Base-by-base conservation (phyloP, 2,888 invertebrate genomes). In the Epirrhoe alternata region DNA sequence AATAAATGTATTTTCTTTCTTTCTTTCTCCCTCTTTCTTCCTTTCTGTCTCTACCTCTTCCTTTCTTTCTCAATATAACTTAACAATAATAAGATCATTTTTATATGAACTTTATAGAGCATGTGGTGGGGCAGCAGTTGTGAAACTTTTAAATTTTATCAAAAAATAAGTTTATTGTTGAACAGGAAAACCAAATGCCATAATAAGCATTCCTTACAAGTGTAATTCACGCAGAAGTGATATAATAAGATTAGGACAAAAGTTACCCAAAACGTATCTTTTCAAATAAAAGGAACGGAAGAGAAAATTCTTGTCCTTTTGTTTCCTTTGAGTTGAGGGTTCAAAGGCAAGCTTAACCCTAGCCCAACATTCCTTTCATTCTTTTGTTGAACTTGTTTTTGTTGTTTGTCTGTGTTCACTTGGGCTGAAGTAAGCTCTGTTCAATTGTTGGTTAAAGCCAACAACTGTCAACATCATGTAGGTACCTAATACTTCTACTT, bases 291-390 rank as follows among this genome's bases (percentile, higher is more conserved):
- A 16, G 47, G 16, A 47, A 16, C 24, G 24, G 24, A 24, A 24
- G 24, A 16, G 47, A 47, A 71, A 24, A 51, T 47, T 47, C 47
- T 14, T 14, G 47, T 47, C 47, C 47, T 47, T 42, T 47, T 47
- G 47, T 47, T 47, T 47, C 47, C 50, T 51, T 24, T 17, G 50
- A 51, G 24, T 16, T 12, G 1, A 51, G 50, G 24, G 50, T 17
- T 51, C 24, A 51, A 17, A 51, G 50, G 30, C 12, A 24, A 7
- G 50, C 12, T 24, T 51, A 51, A 47, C 47, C 47, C 47, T 1
- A 47, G 16, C 16, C 47, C 16, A 14, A 14, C 45, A 47, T 47
- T 47, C 47, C 47, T 16, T 47, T 47, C 16, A 47, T 14, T 47
- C 47, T 6, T 47, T 16, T 47, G 45, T 45, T 45, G 47, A 47